Conservation (phyloP, 1,140 invertebrate genomes). For the Phenacoccus solenopsis region DNA sequence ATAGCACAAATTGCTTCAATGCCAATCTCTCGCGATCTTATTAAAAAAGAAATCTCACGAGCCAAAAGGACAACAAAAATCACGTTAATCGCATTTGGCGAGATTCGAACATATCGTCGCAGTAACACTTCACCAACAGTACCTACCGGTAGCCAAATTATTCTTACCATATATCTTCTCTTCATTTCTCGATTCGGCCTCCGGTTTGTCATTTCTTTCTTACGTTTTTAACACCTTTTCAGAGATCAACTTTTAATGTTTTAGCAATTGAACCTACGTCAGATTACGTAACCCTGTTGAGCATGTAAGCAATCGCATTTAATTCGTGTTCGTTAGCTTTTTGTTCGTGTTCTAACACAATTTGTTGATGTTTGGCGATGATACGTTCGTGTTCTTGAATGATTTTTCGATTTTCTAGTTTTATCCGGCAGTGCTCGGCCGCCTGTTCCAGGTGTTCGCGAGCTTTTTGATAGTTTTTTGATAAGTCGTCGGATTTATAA, state of each 20-base stretch:
- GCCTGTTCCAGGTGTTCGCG: background rate
- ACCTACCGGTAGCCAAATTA: background rate
- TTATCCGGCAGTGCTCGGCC: background rate
- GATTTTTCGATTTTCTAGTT: background rate
- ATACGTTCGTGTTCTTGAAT: background rate
- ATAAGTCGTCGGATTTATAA: background rate
- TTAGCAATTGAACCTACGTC: background rate
- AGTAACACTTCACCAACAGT: background rate
- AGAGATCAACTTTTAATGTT: too few species aligned
- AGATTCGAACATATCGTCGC: background rate
- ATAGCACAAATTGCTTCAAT: too few species aligned
- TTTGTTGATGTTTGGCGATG: background rate
- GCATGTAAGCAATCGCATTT: background rate
- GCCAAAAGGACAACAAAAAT: background rate
- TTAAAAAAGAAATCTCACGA: too few species aligned
- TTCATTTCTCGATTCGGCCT: background rate
- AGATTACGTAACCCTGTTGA: background rate
- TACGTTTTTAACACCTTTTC: too few species aligned
- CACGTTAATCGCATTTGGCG: background rate
- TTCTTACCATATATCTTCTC: background rate
- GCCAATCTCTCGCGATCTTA: too few species aligned
- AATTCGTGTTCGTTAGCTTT: conserved; percentile 8
- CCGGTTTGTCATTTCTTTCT: too few species aligned
- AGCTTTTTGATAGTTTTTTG: background rate
- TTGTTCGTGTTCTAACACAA: background rate